These are phyloP conservation scores for Eupithecia insigniata DNA, from an alignment of 2,888 invertebrate species.

Conservation along the genomic window DNA sequence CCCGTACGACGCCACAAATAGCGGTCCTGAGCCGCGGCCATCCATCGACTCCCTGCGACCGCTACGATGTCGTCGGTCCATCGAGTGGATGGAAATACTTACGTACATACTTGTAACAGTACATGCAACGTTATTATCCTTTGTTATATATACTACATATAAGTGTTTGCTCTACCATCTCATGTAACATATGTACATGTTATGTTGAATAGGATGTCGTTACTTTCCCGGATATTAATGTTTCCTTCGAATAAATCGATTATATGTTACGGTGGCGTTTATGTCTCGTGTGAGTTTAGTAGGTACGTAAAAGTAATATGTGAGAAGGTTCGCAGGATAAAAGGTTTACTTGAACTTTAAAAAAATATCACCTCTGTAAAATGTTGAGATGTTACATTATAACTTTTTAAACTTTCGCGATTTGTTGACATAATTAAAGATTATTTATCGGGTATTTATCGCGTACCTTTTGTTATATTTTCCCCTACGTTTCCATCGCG, in stretches of 20 bases:
- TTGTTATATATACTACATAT: neutral
- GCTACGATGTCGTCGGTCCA: too few species aligned
- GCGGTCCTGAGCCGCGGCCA: too few species aligned
- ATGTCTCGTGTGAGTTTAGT: neutral
- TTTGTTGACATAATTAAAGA: too few species aligned
- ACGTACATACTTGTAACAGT: neutral
- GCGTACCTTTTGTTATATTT: too few species aligned
- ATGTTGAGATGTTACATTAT: too few species aligned
- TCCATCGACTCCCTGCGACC: too few species aligned
- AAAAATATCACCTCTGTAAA: too few species aligned
- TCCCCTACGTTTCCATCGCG: too few species aligned
- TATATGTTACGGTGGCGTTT: constrained; percentile 5
- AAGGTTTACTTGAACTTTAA: neutral
- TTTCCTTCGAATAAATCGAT: constrained; percentile 17
- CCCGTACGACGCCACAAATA: too few species aligned
- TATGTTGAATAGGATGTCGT: constrained; percentile 12
- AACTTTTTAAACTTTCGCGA: too few species aligned
- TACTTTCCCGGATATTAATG: constrained; percentile 16
- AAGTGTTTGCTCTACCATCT: neutral
- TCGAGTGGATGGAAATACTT: too few species aligned
- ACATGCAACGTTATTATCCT: neutral
- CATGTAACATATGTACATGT: neutral
- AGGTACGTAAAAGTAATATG: neutral
- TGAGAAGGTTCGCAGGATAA: neutral
- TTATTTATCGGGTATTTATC: too few species aligned